phyloP scores from a whole-genome alignment of 2,888 invertebrate species.

The Drosophila suboccidentalis region DNA sequence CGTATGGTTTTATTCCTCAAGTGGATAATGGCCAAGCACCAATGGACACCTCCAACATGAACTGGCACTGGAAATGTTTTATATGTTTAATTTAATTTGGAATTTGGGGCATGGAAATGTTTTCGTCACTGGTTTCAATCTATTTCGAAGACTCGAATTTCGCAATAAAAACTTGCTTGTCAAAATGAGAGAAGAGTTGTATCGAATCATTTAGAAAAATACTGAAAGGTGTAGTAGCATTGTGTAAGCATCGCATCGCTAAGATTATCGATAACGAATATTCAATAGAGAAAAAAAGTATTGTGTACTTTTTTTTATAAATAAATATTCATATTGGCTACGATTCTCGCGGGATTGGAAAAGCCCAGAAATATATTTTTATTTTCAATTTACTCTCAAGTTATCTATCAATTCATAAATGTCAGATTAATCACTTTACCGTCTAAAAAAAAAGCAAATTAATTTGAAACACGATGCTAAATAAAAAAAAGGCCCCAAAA shows the following conservation, averaged over 20 bases:
- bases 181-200: too few relatives aligned
- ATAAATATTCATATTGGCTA: too few relatives aligned
- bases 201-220: too few relatives aligned
- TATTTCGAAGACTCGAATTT: too few relatives aligned
- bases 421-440: background rate
- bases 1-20: slow-evolving; percentile 90
- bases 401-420: background rate
- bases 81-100: too few relatives aligned
- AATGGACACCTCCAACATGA: slow-evolving; percentile 97
- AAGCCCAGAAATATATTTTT: background rate
- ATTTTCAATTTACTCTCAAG: background rate
- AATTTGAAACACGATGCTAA: slow-evolving; percentile 6
- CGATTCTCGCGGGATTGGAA: too few relatives aligned
- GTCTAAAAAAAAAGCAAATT: slow-evolving; percentile 11
- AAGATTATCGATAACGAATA: too few relatives aligned
- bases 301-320: too few relatives aligned
- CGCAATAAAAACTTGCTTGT: too few relatives aligned
- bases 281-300: too few relatives aligned
- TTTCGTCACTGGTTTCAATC: background rate
- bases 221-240: too few relatives aligned
- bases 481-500: background rate
- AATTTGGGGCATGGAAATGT: background rate
- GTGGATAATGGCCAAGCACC: slow-evolving; percentile 97
- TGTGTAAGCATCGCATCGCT: too few relatives aligned
- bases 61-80: slow-evolving; percentile 90